Conservation (phyloP, 2,888 invertebrate species). For the Bombylius discolor region DNA sequence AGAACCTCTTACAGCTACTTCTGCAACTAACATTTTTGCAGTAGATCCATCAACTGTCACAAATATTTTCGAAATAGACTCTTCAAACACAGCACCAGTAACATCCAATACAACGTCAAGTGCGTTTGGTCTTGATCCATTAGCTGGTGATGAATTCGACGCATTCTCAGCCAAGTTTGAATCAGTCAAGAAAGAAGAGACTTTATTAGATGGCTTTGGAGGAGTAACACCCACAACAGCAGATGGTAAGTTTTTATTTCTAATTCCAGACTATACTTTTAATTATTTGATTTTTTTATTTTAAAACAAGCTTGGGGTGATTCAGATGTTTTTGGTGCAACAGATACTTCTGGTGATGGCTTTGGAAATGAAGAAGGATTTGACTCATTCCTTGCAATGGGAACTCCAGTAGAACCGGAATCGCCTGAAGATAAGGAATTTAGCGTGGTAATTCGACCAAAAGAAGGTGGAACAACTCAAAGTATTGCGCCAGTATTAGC, state of each 20-base stretch:
- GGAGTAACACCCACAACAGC: conserved; percentile 25
- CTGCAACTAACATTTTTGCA: not conserved
- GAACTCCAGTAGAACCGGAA: conserved; percentile 54
- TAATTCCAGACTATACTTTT: not conserved
- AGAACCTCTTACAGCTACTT: conserved; percentile 11
- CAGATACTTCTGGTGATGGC: conserved; percentile 29
- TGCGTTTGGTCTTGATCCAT: conserved; percentile 19
- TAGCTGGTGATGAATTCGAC: conserved; percentile 57
- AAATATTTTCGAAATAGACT: conserved; percentile 24
- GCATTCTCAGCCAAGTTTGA: conserved; percentile 85
- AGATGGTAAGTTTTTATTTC: conserved; percentile 26
- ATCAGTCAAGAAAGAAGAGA: conserved; percentile 38
- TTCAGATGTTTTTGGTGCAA: conserved; percentile 27
- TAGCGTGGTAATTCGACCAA: conserved; percentile 58
- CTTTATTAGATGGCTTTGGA: conserved; percentile 31
- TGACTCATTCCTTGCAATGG: conserved; percentile 68
- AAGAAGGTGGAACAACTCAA: conserved; percentile 35
- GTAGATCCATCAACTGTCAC: conserved; percentile 11
- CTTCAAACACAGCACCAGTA: conserved; percentile 25
- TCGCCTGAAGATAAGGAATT: conserved; percentile 63
- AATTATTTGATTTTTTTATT: not conserved
- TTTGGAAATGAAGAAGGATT: conserved; percentile 59
- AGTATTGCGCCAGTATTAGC: conserved; percentile 57
- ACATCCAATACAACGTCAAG: conserved; percentile 24
- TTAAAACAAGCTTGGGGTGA: conserved; percentile 31